phyloP scores from a whole-genome alignment of 2,797 vertebrate genomes.

The Vultur gryphus region DNA sequence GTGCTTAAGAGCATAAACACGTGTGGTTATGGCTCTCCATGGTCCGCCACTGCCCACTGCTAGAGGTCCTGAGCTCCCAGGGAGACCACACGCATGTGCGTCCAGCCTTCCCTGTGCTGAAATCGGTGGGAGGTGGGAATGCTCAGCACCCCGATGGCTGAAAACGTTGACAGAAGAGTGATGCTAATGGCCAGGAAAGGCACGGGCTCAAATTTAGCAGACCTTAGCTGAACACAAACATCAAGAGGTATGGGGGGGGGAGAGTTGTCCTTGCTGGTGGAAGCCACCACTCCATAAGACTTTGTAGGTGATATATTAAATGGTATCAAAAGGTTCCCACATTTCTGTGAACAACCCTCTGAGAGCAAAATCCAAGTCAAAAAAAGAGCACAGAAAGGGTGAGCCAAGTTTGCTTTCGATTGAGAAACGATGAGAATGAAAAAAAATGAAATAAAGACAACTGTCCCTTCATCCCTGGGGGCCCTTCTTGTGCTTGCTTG shows the following conservation, averaged over 20 bases:
- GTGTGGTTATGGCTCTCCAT: background rate
- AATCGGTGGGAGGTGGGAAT: background rate
- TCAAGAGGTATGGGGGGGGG: background rate
- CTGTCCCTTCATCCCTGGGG: background rate
- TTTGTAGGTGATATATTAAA: background rate
- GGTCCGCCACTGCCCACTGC: background rate
- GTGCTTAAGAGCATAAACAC: background rate
- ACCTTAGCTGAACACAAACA: background rate
- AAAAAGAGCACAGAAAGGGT: background rate
- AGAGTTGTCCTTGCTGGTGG: background rate
- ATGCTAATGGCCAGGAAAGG: background rate
- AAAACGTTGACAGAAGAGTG: background rate
- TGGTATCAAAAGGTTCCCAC: background rate
- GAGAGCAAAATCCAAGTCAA: background rate
- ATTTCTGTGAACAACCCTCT: background rate
- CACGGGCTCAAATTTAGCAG: background rate
- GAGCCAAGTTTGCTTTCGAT: background rate
- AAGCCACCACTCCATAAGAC: background rate
- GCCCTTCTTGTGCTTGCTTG: background rate
- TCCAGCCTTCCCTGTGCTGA: background rate
- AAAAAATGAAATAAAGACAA: background rate
- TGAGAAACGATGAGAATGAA: accelerated
- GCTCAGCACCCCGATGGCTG: background rate
- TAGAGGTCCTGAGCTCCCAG: background rate
- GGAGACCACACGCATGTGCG: accelerated